phyloP scores from a whole-genome alignment of 2,888 invertebrate genomes.

The Eueremaeus valkanovi region DNA sequence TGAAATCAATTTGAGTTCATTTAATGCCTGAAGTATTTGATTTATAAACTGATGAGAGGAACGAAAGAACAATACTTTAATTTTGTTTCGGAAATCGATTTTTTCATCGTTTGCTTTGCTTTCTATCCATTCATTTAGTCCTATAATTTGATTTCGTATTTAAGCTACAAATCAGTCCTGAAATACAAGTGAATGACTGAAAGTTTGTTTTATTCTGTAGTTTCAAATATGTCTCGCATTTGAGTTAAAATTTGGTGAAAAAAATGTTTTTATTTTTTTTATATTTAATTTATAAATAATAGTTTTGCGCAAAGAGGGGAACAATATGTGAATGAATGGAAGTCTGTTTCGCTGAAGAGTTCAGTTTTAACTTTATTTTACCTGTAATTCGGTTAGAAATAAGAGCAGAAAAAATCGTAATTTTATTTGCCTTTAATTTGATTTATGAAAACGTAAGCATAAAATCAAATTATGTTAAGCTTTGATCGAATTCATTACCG shows the following conservation, averaged over 20 bases:
- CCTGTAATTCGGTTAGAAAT: not conserved
- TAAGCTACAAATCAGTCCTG: constrained; percentile 3
- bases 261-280: not conserved
- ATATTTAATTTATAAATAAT: too few relatives aligned
- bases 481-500: constrained; percentile 24
- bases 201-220: not conserved
- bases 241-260: not conserved
- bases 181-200: constrained; percentile 6
- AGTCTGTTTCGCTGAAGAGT: not conserved
- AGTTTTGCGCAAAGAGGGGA: too few relatives aligned
- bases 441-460: constrained; percentile 29
- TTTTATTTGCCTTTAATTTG: constrained; percentile 18
- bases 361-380: not conserved
- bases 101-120: not conserved
- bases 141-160: constrained; percentile 1
- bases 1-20: constrained; percentile 16
- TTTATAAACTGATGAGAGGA: not conserved
- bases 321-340: too few relatives aligned
- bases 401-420: not conserved
- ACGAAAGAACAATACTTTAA: not conserved
- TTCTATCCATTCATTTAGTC: not conserved
- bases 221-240: not conserved
- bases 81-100: not conserved
- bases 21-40: constrained; percentile 26
- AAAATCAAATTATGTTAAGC: constrained; percentile 30